Evolutionary conservation across 1,140 invertebrate species (phyloP).

Genomic region (Trichogramma pretiosum): DNA sequence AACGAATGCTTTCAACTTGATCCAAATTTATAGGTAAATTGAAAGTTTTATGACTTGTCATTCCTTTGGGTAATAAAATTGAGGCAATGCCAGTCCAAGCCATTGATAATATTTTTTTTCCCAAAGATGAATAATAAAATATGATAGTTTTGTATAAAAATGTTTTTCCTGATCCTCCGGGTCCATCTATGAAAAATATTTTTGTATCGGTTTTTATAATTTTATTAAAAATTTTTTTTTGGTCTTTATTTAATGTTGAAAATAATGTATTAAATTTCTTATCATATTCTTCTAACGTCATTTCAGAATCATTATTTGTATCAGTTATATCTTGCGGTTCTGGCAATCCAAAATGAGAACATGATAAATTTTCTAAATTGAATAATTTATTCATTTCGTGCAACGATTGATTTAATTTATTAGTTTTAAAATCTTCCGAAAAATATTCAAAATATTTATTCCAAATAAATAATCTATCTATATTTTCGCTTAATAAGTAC

Average conservation of each 20-base stretch:
- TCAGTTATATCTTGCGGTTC: neutral
- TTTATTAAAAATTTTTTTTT: no score
- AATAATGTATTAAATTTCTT: no score
- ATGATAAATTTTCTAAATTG: neutral
- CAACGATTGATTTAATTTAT: neutral
- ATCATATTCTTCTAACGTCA: no score
- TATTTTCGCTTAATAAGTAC: no score
- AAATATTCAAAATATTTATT: no score
- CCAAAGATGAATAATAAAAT: neutral
- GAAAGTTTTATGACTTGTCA: neutral
- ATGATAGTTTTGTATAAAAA: neutral
- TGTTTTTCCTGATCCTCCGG: neutral
- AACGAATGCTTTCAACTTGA: neutral
- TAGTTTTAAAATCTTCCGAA: conserved; percentile 2
- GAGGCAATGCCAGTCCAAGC: neutral
- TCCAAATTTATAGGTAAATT: neutral
- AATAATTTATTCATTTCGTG: conserved; percentile 1
- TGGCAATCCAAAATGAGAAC: conserved; percentile 2
- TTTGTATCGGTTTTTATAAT: no score
- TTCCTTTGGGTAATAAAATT: neutral
- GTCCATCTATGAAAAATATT: conserved; percentile 4
- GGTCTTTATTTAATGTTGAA: no score
- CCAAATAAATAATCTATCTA: no score
- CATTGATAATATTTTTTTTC: neutral
- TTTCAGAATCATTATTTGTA: neutral